Evolutionary conservation across 2,113 vertebrate genomes (phyloP), one percentile per base, ranked within the genome.

Genomic region (Nerophis lumbriciformis): DNA sequence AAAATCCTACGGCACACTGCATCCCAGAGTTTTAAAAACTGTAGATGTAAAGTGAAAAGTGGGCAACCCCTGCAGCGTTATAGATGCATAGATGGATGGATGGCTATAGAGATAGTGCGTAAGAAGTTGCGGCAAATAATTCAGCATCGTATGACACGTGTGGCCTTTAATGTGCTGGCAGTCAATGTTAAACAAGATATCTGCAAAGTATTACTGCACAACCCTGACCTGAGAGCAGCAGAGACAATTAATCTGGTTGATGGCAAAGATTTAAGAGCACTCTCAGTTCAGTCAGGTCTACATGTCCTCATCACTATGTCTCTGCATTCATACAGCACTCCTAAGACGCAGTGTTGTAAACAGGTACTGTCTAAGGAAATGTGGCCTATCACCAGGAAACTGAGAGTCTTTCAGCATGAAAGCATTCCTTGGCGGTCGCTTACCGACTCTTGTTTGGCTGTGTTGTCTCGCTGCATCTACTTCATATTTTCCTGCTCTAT

Each of bases 381-480:
- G 71, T 64, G 59, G 50, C 37, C n/a, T 19, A 48, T 61, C 42
- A 50, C 42, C 5, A 48, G 14, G 45, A 48, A 52, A 42, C 53
- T 1, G 48, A 57, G 60, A 28, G 53, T 73, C 67, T 57, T 84
- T 82, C 39, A 78, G 62, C 56, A 56, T 58, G 8, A 76, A 66
- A 80, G 73, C 80, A 83, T 89, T 87, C 88, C 82, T 71, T 36
- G 1, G 75, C 72, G 77, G 77, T 87, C 85, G 81, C 67, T 74
- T 61, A 52, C 61, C 53, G 56, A 57, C 65, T 72, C 61, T 28
- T 53, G 67, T 39, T 53, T 37, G 79, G 63, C 72, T 73, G 39
- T 54, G 0, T 16, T 38, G 7, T 50, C 76, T 53, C 50, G 42
- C 39, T 56, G 65, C 49, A 64, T 71, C 59, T 36, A 49, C 53